Evolutionary conservation across 35 echinoderm and acorn worm species (phyloP).

Genomic region (Nesometra sesokonis): DNA sequence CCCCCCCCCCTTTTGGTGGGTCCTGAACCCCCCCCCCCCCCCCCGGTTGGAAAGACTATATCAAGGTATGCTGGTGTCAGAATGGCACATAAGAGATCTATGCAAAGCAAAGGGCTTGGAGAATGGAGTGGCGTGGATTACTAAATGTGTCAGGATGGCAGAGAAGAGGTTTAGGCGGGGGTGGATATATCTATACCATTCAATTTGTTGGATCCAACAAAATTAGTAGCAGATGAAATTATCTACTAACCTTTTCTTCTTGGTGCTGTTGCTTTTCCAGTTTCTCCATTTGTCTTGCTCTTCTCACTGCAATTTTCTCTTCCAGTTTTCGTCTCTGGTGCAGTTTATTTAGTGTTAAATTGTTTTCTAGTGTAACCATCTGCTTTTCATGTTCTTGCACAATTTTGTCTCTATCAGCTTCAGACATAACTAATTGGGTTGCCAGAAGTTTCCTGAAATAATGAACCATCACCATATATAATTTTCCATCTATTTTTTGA

Average conservation of each 20-base stretch:
- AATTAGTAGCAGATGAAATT: neutral
- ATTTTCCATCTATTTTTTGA: neutral
- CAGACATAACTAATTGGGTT: constrained; percentile 80
- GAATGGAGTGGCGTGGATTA: too few species aligned
- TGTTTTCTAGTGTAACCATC: constrained; percentile 68
- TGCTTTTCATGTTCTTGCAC: constrained; percentile 78
- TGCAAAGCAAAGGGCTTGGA: too few species aligned
- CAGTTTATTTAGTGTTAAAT: constrained; percentile 66
- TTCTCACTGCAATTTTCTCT: constrained; percentile 65
- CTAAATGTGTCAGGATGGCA: too few species aligned
- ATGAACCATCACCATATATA: neutral
- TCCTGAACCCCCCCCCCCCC: too few species aligned
- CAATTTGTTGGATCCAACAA: neutral
- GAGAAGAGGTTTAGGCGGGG: too few species aligned
- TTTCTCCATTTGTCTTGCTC: constrained; percentile 51
- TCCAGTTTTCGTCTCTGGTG: constrained; percentile 73
- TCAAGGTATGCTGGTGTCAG: neutral
- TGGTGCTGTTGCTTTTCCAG: constrained; percentile 70
- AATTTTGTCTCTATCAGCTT: constrained; percentile 65
- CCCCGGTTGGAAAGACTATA: too few species aligned
- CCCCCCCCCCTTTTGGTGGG: too few species aligned
- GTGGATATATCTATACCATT: neutral
- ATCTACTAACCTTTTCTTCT: constrained; percentile 32
- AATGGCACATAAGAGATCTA: neutral
- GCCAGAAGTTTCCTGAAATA: constrained; percentile 54